These are phyloP conservation scores for Apodemus speciosus DNA, from an alignment of 2,113 vertebrate species.

Conservation along the genomic window DNA sequence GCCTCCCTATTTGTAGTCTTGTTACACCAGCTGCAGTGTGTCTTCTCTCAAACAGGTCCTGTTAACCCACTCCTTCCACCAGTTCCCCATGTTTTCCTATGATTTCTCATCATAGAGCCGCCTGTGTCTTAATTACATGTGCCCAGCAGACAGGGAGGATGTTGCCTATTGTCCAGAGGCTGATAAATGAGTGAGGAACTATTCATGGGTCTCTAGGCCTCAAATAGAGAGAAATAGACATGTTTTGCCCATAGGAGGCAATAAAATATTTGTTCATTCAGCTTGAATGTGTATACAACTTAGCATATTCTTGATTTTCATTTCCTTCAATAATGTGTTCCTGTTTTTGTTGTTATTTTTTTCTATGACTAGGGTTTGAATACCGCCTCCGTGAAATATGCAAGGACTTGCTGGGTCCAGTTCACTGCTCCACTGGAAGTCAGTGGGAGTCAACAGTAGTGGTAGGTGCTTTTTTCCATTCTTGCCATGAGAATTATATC, in stretches of 20 bases:
- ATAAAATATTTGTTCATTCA: not conserved
- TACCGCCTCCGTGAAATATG: slow-evolving; percentile 95
- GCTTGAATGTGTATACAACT: slow-evolving; percentile 1
- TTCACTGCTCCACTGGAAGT: slow-evolving; percentile 93
- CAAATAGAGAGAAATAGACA: not conserved
- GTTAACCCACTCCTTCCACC: not conserved
- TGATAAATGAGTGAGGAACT: not conserved
- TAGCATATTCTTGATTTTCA: slow-evolving; percentile 65
- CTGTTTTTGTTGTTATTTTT: slow-evolving; percentile 63
- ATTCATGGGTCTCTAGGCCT: not conserved
- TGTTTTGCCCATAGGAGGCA: not conserved
- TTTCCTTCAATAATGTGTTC: slow-evolving; percentile 41
- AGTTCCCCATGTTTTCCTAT: not conserved
- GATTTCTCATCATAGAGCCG: not conserved
- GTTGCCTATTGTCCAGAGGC: not conserved
- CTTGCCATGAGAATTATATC: slow-evolving; percentile 53
- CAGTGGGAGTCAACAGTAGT: slow-evolving; percentile 95
- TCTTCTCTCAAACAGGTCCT: not conserved
- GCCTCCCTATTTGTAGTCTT: not conserved
- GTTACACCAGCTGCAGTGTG: not conserved
- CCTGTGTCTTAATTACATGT: not conserved
- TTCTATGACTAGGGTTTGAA: slow-evolving; percentile 89
- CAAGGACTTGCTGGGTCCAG: slow-evolving; percentile 96
- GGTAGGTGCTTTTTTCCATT: slow-evolving; percentile 85
- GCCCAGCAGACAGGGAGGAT: not conserved